Evolutionary conservation across 2,113 vertebrate species (phyloP).

Genomic region (Brienomyrus brachyistius): DNA sequence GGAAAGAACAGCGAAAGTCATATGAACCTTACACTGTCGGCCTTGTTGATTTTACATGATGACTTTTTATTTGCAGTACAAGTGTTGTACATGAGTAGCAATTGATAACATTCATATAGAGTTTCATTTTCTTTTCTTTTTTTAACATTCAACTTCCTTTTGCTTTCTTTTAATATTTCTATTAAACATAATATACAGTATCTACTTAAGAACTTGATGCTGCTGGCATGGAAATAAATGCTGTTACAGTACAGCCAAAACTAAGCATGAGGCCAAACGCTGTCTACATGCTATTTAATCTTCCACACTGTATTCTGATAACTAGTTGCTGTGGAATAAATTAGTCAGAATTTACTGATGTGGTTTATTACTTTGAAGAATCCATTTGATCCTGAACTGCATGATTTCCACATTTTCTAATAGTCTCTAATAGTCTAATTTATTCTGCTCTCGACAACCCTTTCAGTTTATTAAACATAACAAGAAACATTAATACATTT

Average conservation of each 20-base stretch:
- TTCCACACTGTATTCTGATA: neutral
- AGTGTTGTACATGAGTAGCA: neutral
- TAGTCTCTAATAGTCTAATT: neutral
- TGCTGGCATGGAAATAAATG: neutral
- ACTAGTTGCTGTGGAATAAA: neutral
- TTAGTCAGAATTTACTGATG: neutral
- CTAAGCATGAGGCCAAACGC: neutral
- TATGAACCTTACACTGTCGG: neutral
- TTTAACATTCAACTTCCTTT: neutral
- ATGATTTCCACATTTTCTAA: neutral
- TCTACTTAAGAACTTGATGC: neutral
- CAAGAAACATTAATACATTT: neutral
- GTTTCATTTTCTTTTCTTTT: neutral
- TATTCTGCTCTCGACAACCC: neutral
- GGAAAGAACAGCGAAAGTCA: neutral
- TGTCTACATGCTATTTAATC: neutral
- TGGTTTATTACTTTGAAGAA: neutral
- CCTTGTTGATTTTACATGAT: neutral
- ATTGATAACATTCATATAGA: neutral
- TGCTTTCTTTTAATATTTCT: neutral
- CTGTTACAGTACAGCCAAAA: neutral
- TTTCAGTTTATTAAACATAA: neutral
- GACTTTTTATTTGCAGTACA: neutral
- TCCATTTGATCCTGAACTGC: neutral
- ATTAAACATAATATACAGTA: neutral